Evolutionary conservation across 2,888 invertebrate species (phyloP).

Genomic region (Dysmachus trigonus): DNA sequence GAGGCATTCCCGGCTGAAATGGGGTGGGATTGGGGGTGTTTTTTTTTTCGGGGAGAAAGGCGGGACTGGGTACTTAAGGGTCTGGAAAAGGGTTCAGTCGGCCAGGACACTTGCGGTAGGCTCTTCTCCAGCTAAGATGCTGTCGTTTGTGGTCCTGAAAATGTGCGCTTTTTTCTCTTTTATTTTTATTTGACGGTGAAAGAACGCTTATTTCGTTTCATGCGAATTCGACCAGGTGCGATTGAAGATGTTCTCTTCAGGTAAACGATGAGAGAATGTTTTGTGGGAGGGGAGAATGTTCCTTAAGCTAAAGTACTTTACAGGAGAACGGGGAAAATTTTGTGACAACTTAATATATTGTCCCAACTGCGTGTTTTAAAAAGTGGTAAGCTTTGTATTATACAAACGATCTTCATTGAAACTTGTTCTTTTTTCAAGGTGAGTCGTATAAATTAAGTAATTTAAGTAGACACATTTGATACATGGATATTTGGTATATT

Average conservation of each 20-base stretch:
- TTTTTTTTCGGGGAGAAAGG: neutral
- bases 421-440: too few species aligned
- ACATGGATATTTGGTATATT: too few species aligned
- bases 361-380: neutral
- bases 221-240: neutral
- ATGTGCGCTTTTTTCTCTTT: neutral
- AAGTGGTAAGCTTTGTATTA: neutral
- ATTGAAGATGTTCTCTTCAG: neutral
- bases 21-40: neutral
- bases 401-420: neutral
- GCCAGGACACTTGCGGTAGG: slow-evolving; percentile 13
- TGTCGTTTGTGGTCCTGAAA: neutral
- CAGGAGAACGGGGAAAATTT: neutral
- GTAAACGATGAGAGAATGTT: neutral
- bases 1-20: neutral
- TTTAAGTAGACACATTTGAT: too few species aligned
- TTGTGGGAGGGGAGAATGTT: neutral
- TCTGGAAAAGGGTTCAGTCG: neutral
- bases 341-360: neutral
- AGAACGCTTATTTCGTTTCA: neutral
- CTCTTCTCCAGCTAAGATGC: neutral
- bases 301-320: neutral
- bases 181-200: neutral
- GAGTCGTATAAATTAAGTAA: too few species aligned
- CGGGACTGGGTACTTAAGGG: neutral